Evolutionary conservation across 2,888 invertebrate species (phyloP).

Genomic region (Tubulanus polymorphus): DNA sequence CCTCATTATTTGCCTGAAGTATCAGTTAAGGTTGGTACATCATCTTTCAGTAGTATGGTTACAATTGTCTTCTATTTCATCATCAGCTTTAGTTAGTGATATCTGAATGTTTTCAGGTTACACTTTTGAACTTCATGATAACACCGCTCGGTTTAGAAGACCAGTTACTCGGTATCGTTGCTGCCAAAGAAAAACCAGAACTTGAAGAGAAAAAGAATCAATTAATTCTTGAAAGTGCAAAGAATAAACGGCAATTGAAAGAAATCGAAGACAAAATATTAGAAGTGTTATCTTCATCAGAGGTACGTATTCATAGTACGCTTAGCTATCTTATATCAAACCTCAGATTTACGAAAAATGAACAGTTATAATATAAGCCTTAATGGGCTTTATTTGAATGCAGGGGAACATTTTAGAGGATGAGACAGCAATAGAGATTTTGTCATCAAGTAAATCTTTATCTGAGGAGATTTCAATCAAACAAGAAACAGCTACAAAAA

Average conservation of each 20-base stretch:
- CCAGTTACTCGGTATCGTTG: conserved; percentile 84
- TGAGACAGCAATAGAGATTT: conserved; percentile 85
- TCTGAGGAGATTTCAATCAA: conserved; percentile 86
- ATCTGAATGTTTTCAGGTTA: conserved; percentile 64
- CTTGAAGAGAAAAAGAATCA: conserved; percentile 88
- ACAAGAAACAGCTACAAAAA: conserved; percentile 71
- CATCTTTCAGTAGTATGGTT: background rate
- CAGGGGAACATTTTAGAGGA: conserved; percentile 88
- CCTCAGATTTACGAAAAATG: background rate
- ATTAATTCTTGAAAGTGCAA: conserved; percentile 83
- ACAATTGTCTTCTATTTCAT: background rate
- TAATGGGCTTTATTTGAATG: background rate
- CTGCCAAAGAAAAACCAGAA: conserved; percentile 83
- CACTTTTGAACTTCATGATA: conserved; percentile 89
- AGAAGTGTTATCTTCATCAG: conserved; percentile 76
- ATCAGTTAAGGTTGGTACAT: conserved; percentile 69
- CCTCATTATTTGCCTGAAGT: conserved; percentile 89
- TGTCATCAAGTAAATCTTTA: conserved; percentile 67
- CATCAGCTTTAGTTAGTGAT: too few species aligned
- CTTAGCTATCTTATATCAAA: too few species aligned
- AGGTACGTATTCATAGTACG: conserved; percentile 34
- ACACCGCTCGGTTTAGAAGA: conserved; percentile 87
- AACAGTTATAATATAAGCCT: background rate
- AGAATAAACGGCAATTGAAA: conserved; percentile 81
- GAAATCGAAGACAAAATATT: conserved; percentile 91